A percentile compares a stretch with the other conserved stretches of the same genome.
These are phyloP conservation scores for Bombus pascuorum DNA, from an alignment of 1,140 invertebrate genomes.

Conservation along the genomic window DNA sequence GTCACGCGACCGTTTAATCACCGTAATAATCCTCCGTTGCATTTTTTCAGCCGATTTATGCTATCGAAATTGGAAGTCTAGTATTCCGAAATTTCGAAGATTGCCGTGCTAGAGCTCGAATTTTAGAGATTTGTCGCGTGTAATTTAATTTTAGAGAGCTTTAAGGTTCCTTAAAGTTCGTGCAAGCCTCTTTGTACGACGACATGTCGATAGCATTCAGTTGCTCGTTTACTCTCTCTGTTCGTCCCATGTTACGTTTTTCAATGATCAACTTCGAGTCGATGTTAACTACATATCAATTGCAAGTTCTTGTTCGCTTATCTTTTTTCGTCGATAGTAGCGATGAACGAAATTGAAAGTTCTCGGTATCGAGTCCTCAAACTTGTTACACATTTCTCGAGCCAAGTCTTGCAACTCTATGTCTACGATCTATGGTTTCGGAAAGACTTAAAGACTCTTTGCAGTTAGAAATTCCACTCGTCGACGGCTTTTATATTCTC, in stretches of 20 bases:
- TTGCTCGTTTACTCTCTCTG: too few relatives aligned
- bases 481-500: neutral
- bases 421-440: neutral
- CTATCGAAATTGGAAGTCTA: neutral
- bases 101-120: neutral
- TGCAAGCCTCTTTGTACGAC: too few relatives aligned
- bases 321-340: too few relatives aligned
- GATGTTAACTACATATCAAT: too few relatives aligned
- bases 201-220: too few relatives aligned
- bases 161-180: neutral
- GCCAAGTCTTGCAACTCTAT: too few relatives aligned
- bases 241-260: too few relatives aligned
- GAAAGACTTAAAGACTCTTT: neutral
- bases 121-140: neutral
- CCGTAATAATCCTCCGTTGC: neutral
- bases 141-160: neutral
- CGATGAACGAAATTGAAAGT: too few relatives aligned
- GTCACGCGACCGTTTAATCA: constrained; percentile 29
- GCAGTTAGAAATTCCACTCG: neutral
- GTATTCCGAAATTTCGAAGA: neutral
- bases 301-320: too few relatives aligned
- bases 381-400: too few relatives aligned
- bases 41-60: neutral
- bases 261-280: too few relatives aligned
- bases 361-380: too few relatives aligned